These are phyloP conservation scores for Argentina silus DNA, from an alignment of 2,797 vertebrate genomes.

Conservation along the genomic window DNA sequence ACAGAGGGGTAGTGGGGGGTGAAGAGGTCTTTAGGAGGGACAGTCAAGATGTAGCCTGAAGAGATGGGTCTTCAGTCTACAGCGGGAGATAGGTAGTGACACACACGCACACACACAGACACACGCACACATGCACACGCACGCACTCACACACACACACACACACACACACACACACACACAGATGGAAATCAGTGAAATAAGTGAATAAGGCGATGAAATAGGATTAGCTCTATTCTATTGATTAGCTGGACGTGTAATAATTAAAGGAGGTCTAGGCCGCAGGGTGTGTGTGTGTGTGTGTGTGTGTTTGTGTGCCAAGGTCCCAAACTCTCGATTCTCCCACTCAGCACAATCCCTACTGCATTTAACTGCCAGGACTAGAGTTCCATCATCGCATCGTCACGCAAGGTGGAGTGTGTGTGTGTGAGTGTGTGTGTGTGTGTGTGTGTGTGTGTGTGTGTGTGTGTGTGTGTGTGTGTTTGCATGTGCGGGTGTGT, in stretches of 20 bases:
- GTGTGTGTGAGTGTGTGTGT: neutral
- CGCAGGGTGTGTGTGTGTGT: constrained; percentile 46
- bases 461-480: constrained; percentile 17
- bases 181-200: constrained; percentile 29
- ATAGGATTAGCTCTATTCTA: constrained; percentile 68
- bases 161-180: constrained; percentile 19
- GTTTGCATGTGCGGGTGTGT: constrained; percentile 9
- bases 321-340: constrained; percentile 59
- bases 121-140: neutral
- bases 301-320: constrained; percentile 47
- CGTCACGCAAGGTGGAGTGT: neutral
- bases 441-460: constrained; percentile 10
- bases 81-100: no score
- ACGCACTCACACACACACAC: constrained; percentile 27
- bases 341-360: constrained; percentile 66
- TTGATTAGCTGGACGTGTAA: constrained; percentile 65
- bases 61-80: no score
- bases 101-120: constrained; percentile 1
- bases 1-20: no score
- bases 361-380: constrained; percentile 37
- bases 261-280: constrained; percentile 67
- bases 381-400: constrained; percentile 30
- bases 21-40: no score
- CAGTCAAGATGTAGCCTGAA: no score
- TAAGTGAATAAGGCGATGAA: constrained; percentile 70